These are phyloP conservation scores for Gastracanthus pulcherrimus DNA, from an alignment of 2,888 invertebrate species.

Conservation along the genomic window DNA sequence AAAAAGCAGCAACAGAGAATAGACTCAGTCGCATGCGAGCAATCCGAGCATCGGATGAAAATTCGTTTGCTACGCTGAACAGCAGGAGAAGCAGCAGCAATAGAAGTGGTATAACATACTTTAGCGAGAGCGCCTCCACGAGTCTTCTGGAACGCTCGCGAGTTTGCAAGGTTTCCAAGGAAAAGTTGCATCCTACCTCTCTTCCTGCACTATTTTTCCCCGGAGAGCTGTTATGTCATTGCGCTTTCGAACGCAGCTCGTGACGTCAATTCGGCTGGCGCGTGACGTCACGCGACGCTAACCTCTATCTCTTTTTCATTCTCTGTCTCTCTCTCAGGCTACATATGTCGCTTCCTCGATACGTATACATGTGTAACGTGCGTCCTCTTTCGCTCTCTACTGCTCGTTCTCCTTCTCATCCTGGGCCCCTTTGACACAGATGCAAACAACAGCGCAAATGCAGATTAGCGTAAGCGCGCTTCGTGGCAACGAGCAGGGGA, in stretches of 20 bases:
- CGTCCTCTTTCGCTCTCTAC: constrained; percentile 4
- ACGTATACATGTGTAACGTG: background rate
- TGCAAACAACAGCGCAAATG: background rate
- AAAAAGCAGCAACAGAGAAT: background rate
- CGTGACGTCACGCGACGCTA: background rate
- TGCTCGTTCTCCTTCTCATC: background rate
- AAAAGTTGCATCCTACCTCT: background rate
- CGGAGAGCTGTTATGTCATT: background rate
- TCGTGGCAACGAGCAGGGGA: constrained; percentile 20
- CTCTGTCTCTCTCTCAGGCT: background rate
- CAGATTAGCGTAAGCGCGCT: background rate
- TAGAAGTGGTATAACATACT: no score
- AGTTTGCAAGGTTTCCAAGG: background rate
- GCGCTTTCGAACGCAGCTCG: background rate
- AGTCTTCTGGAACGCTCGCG: background rate
- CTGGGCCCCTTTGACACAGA: background rate
- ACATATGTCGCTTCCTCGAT: background rate
- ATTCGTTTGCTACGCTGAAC: no score
- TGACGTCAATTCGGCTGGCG: background rate
- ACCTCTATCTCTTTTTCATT: no score
- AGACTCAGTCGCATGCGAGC: background rate
- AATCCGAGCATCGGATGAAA: background rate
- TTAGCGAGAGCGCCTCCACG: background rate
- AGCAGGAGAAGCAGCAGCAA: no score
- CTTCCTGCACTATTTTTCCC: background rate